Evolutionary conservation across 2,113 vertebrate species (phyloP).

Genomic region (Pedetes capensis): DNA sequence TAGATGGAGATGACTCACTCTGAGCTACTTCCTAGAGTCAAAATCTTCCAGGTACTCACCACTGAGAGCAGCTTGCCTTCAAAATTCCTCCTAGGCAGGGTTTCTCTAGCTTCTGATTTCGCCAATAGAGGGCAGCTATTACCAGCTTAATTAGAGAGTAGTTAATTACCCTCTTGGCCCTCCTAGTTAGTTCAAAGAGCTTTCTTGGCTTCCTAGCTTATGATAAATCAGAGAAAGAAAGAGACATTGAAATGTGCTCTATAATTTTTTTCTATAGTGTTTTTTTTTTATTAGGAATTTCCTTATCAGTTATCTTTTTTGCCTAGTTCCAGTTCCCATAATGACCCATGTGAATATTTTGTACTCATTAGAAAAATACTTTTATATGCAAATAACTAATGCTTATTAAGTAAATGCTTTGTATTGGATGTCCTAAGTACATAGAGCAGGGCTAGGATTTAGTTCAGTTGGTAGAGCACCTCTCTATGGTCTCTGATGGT

Average conservation of each 20-base stretch:
- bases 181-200: slow-evolving; percentile 58
- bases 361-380: slow-evolving; percentile 17
- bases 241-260: slow-evolving; percentile 30
- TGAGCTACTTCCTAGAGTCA: not conserved
- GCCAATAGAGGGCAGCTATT: slow-evolving; percentile 49
- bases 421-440: not conserved
- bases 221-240: slow-evolving; percentile 49
- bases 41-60: not conserved
- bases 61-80: slow-evolving; percentile 9
- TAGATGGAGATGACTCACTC: not conserved
- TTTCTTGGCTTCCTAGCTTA: slow-evolving; percentile 26
- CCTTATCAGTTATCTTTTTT: not conserved
- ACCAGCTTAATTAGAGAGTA: slow-evolving; percentile 63
- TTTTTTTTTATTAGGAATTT: not conserved
- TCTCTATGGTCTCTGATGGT: too few relatives aligned
- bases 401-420: not conserved
- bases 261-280: not conserved
- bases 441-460: too few relatives aligned
- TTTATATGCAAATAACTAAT: slow-evolving; percentile 4
- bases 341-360: not conserved
- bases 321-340: not conserved
- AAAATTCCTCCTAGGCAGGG: not conserved
- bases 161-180: slow-evolving; percentile 43
- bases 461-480: too few relatives aligned
- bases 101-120: slow-evolving; percentile 54